Evolutionary conservation across 2,797 vertebrate species (phyloP), one percentile per base, ranked within the genome.

Genomic region (Rhyacichthys aspro): DNA sequence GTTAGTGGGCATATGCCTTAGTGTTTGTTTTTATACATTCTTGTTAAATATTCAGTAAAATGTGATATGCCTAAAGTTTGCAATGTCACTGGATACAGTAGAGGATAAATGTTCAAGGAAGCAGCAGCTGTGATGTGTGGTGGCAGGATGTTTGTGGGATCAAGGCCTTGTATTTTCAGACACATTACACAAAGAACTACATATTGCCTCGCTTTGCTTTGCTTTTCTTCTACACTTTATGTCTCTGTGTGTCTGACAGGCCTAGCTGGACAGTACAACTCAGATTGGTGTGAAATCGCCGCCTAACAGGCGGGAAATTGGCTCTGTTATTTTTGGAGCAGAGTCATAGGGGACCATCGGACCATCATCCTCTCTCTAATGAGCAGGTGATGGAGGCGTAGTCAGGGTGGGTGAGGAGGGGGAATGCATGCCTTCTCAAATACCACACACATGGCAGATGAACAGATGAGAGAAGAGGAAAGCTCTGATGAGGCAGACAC

Each of bases 261-360:
- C 76, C 59, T 32, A 39, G 70, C 75, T 71, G 81, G 77, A 70
- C 83, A 83, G 74, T 59, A 71, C 75, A 63, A 79, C 85, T 85
- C 85, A 88, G 89, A 93, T 89, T 93, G 91, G 91, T 92, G 91
- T 92, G 91, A 92, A 93, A 92, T 93, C 86, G 69, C 62, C 66
- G 75, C 84, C 89, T 90, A 90, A 91, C 90, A 90, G 88, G 87
- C 82, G 86, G 88, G 90, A 92, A 91, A 92, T 92, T 89, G 88
- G 87, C 85, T 86, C 83, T 83, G 91, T 92, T 92, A 92, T 93
- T 92, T 93, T 90, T 90, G 86, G 90, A 91, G 86, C 87, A 53
- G 73, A 89, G 87, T 86, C 84, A 86, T 57, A 46, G 72, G 86
- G 86, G 88, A 86, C 59, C 33, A 50, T 80, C 55, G 80, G 80